phyloP scores from a whole-genome alignment of 2,797 vertebrate species.

The Sitta carolinensis region DNA sequence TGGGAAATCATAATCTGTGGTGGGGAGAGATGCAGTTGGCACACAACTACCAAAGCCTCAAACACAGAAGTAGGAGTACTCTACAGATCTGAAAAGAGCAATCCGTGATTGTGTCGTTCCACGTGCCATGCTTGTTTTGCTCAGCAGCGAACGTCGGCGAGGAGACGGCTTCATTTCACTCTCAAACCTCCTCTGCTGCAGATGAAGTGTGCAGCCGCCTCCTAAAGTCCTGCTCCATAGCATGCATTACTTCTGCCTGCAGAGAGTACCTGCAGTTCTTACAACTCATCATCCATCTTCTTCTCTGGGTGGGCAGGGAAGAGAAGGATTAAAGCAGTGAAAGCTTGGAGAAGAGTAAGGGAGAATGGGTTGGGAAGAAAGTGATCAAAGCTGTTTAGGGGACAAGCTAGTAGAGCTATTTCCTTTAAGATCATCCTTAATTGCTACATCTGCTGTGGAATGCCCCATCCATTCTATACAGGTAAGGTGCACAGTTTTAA shows the following conservation, averaged over 20 bases:
- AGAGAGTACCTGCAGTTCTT: neutral
- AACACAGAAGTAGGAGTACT: neutral
- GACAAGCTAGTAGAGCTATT: neutral
- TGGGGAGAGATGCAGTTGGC: neutral
- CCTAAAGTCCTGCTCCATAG: neutral
- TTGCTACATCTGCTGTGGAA: neutral
- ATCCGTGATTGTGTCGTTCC: neutral
- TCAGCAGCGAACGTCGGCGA: neutral
- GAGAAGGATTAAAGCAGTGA: neutral
- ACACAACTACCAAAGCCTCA: neutral
- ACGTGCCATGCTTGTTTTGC: neutral
- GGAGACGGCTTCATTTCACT: neutral
- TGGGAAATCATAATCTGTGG: neutral
- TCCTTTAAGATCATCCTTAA: neutral
- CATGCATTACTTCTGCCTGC: neutral
- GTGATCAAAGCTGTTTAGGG: neutral
- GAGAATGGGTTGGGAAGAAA: neutral
- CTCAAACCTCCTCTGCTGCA: neutral
- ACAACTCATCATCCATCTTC: neutral
- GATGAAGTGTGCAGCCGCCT: neutral
- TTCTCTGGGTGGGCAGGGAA: neutral
- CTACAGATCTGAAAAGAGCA: neutral
- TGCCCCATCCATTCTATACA: neutral
- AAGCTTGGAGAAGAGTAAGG: neutral
- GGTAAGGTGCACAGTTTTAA: neutral